Evolutionary conservation across 2,113 vertebrate genomes (phyloP), one percentile per base, ranked within the genome.

Genomic region (Mesocricetus auratus): DNA sequence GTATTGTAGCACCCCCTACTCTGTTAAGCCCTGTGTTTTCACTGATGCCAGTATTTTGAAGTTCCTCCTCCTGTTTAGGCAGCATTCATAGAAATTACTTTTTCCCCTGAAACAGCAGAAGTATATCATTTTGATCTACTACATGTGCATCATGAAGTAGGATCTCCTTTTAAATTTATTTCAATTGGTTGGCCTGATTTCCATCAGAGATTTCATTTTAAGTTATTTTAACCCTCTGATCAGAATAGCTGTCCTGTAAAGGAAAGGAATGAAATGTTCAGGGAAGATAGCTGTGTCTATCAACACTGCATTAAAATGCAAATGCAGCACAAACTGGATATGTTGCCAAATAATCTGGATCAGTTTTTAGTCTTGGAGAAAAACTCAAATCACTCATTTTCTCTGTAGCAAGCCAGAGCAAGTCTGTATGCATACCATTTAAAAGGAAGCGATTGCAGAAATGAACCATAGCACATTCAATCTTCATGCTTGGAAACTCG

Each of bases 281-380:
- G 93, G 91, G 89, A 95, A 91, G 95, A 92, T 69, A 83, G 94
- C 86, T 36, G 19, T 79, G 36, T 96, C 81, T 92, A 83, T 75
- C 94, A 95, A 94, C 50, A 86, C 15, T 74, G 36, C 81, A 89
- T 97, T 97, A 97, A 97, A 97, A 97, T 97, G 94, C 86, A 97
- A 97, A 96, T 97, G 47, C 68, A 92, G 53, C 31, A 26, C 60
- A 93, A 86, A 90, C 90, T 85, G 85, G 66, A 91, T 39, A 96
- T 82, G 77, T 74, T 93, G 85, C 77, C 89, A 96, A 86, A 96
- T 93, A 97, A 95, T 94, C 71, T 95, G 96, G 86, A 97, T 97
- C 86, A 87, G 60, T 94, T 95, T 89, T 75, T 66, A 95, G 62
- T 94, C 69, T 42, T n/a, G 77, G 12, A 95, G 66, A 96, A 95